phyloP scores from a whole-genome alignment of 1,140 invertebrate species.

The Pentalonia nigronervosa region DNA sequence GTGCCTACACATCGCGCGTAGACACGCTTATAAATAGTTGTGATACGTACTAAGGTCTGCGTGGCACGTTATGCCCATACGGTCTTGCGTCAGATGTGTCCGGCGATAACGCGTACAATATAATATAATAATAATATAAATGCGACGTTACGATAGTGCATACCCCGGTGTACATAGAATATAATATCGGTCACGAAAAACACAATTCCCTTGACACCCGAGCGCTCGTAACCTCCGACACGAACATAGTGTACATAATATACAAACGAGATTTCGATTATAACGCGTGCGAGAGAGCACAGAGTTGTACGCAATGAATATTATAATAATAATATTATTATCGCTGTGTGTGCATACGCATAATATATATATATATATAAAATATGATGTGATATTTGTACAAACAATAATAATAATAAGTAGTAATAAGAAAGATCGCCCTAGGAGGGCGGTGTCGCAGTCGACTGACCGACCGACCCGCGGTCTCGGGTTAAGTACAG shows the following conservation, averaged over 20 bases:
- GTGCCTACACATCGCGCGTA: not conserved
- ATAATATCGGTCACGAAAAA: conserved; percentile 53
- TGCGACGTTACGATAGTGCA: not conserved
- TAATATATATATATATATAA: not conserved
- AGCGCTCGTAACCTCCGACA: conserved; percentile 44
- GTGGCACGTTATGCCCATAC: not conserved
- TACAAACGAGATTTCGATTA: conserved; percentile 52
- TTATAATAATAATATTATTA: not conserved
- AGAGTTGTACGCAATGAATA: not conserved
- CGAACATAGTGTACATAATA: no score
- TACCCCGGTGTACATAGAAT: not conserved
- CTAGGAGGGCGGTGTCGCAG: conserved; percentile 29
- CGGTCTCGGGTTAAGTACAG: conserved; percentile 40
- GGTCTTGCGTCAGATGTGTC: not conserved
- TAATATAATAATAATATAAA: conserved; percentile 29
- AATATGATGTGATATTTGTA: not conserved
- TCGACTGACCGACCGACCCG: not conserved
- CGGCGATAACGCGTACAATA: not conserved
- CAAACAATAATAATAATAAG: conserved; percentile 9
- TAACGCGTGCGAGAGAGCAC: not conserved
- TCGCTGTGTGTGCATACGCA: not conserved
- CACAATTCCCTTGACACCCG: conserved; percentile 41
- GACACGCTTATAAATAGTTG: not conserved
- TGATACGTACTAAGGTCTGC: not conserved
- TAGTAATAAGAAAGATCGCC: conserved; percentile 36